Evolutionary conservation across 2,888 invertebrate genomes (phyloP), one percentile per base, ranked within the genome.

Genomic region (Dicycla oo): DNA sequence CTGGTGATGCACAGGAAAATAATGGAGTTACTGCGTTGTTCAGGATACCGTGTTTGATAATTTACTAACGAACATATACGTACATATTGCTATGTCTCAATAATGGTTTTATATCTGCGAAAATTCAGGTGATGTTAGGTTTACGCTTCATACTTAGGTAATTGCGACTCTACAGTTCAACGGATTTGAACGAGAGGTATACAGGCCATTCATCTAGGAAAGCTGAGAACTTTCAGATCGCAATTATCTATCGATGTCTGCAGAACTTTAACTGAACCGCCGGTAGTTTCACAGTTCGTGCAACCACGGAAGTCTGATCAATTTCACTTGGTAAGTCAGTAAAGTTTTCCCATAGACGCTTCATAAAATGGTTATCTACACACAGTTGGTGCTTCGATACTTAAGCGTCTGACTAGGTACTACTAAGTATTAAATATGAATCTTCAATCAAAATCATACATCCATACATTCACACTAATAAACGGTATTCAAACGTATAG

Each of bases 21-120:
- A 87, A 87, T 83, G 47, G 49, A 77, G 83, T 85, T 86, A 80
- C 43, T 51, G 26, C 65, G 74, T 60, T 79, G 73, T 75, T 64
- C 72, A 54, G 65, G 64, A 71, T 63, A 53, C 40, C 69, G 69
- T 75, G 62, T 82, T 78, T 66, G 77, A 69, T 81, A 64, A 81
- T 69, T 73, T 68, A 69, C 63, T 75, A 78, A 80, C 71, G 53
- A 82, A 75, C 45, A 43, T 56, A n/a, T n/a, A n/a, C n/a, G n/a
- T n/a, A 43, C 1, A 11, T 57, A 58, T 51, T 64, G 23, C n/a
- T 23, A 43, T 47, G 30, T n/a, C 43, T 23, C 20, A 7, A 13
- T 61, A 13, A 20, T 45, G 23, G 0, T 26, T 34, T 26, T 13
- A 18, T 15, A 6, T 8, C 38, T 73, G 34, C 0, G n/a, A 66